These are phyloP conservation scores for Ramazzottius varieornatus DNA, from an alignment of 2,888 invertebrate species.

Conservation along the genomic window DNA sequence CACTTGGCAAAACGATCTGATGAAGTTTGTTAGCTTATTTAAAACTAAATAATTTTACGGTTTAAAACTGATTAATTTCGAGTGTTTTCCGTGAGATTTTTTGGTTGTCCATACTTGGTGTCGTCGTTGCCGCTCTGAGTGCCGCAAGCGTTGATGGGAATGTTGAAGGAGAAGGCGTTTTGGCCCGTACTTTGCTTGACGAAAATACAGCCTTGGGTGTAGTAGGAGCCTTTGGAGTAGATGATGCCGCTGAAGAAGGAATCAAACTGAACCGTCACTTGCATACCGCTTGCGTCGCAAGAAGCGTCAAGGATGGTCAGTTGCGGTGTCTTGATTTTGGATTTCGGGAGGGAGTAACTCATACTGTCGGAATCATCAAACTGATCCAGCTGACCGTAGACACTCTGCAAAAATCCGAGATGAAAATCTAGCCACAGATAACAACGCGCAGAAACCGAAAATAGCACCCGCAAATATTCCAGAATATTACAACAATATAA, in stretches of 20 bases:
- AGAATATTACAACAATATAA: too few relatives aligned
- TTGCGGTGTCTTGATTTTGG: not conserved
- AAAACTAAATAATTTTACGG: too few relatives aligned
- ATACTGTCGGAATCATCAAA: not conserved
- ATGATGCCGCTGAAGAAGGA: conserved; percentile 84
- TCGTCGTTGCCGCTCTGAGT: conserved; percentile 4
- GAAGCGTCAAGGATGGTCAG: not conserved
- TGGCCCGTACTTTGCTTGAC: not conserved
- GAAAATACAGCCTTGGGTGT: not conserved
- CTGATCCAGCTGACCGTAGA: not conserved
- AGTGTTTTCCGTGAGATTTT: too few relatives aligned
- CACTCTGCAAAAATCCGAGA: not conserved
- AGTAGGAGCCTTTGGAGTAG: conserved; percentile 46
- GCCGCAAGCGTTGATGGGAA: conserved; percentile 7
- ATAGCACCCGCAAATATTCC: too few relatives aligned
- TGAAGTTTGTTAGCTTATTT: too few relatives aligned
- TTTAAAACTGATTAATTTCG: too few relatives aligned
- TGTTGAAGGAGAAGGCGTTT: conserved; percentile 4
- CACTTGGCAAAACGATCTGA: too few relatives aligned
- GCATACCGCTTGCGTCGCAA: conserved; percentile 12
- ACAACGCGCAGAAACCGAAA: too few relatives aligned
- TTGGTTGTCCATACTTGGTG: too few relatives aligned
- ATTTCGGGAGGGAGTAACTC: not conserved
- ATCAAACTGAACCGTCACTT: conserved; percentile 78
- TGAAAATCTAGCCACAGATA: not conserved